These are phyloP conservation scores for Cynoglossus semilaevis DNA, from an alignment of 2,113 vertebrate genomes.

Conservation along the genomic window DNA sequence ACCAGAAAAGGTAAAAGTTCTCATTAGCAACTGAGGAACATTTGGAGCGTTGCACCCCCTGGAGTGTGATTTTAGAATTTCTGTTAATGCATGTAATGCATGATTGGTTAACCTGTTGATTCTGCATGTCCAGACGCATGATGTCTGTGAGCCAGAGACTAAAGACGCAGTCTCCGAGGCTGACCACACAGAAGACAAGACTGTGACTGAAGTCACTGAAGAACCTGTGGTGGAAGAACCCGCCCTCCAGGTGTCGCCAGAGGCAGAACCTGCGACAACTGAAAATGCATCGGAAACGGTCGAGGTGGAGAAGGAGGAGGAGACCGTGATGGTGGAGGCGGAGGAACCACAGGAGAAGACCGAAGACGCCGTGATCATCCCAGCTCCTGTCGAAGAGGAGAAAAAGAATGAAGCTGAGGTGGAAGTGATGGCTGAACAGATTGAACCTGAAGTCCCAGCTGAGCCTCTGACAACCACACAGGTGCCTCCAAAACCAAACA, in stretches of 20 bases:
- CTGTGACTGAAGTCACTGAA: not conserved
- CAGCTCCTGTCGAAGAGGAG: not conserved
- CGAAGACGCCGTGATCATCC: not conserved
- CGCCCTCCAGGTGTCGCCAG: not conserved
- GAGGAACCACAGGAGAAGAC: not conserved
- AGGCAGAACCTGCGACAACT: too few relatives aligned
- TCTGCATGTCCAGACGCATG: constrained; percentile 42
- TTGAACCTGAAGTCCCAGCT: constrained; percentile 5
- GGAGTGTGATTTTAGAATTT: too few relatives aligned
- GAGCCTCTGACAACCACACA: constrained; percentile 30
- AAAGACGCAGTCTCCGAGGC: not conserved
- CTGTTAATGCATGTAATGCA: constrained; percentile 23
- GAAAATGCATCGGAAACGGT: constrained; percentile 11
- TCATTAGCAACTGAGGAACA: too few relatives aligned
- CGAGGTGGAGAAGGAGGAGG: constrained; percentile 10
- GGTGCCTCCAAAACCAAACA: constrained; percentile 26
- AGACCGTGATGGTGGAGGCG: not conserved
- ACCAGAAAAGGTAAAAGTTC: constrained; percentile 38
- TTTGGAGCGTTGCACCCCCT: too few relatives aligned
- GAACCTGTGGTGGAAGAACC: constrained; percentile 9
- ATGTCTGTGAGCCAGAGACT: constrained; percentile 25
- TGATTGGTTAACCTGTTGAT: constrained; percentile 20
- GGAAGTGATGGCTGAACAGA: not conserved
- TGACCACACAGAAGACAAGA: constrained; percentile 1
- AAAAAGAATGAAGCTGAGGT: not conserved